Percentiles rank a stretch among this genome's conserved stretches.
phyloP scores from a whole-genome alignment of 1,140 invertebrate genomes.

The Argopecten irradians region DNA sequence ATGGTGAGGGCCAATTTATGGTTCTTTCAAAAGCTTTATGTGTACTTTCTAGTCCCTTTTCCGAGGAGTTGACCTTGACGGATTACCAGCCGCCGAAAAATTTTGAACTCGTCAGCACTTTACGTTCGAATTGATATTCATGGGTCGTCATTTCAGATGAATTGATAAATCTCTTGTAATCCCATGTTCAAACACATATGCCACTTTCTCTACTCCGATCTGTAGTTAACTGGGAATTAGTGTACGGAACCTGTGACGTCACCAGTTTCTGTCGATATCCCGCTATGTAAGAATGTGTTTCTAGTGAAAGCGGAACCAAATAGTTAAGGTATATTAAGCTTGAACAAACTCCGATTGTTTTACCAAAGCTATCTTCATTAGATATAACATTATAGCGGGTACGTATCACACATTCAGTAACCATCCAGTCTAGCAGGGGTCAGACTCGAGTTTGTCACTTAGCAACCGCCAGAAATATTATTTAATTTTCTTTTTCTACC shows the following conservation, averaged over 20 bases:
- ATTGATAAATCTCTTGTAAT: constrained; percentile 23
- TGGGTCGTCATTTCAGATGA: background rate
- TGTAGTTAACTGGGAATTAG: background rate
- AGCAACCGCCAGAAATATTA: background rate
- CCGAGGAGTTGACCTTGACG: background rate
- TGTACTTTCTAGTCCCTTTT: background rate
- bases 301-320: background rate
- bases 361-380: background rate
- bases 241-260: background rate
- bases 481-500: background rate
- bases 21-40: background rate
- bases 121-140: constrained; percentile 18
- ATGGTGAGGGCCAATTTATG: constrained; percentile 2
- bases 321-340: background rate
- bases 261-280: background rate
- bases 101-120: constrained; percentile 15
- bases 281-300: constrained; percentile 19
- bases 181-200: constrained; percentile 7
- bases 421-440: too few relatives aligned
- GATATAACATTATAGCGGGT: background rate
- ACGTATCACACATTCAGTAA: background rate
- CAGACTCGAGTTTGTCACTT: background rate
- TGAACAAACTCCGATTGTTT: too few relatives aligned
- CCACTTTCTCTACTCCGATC: constrained; percentile 2
- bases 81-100: background rate